phyloP scores from a whole-genome alignment of 35 echinoderm and acorn worm genomes.

The Ophiothrix spiculata region DNA sequence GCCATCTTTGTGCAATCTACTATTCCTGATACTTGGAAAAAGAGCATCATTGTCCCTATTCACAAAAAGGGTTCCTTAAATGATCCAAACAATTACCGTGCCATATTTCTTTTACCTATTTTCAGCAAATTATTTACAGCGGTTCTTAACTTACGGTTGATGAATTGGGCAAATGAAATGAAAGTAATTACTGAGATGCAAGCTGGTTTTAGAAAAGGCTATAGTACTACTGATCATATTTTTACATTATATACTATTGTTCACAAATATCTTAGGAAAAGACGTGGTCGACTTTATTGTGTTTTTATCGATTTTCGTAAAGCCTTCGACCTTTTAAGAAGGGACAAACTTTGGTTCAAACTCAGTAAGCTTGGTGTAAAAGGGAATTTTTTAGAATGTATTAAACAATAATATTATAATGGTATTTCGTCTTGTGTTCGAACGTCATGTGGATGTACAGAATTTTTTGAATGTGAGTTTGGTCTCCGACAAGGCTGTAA shows the following conservation, averaged over 20 bases:
- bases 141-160: not conserved
- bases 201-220: constrained; percentile 12
- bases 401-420: no score
- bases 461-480: no score
- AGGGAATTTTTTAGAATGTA: no score
- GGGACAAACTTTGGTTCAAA: no score
- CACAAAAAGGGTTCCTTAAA: not conserved
- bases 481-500: no score
- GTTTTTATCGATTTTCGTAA: constrained; percentile 30
- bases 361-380: no score
- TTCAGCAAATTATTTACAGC: not conserved
- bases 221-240: constrained; percentile 10
- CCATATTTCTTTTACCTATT: not conserved
- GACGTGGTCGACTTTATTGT: constrained; percentile 23
- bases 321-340: not conserved
- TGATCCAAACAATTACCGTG: not conserved
- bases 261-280: constrained; percentile 13
- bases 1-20: not conserved
- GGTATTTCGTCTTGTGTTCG: no score
- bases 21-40: not conserved
- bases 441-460: no score
- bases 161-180: not conserved
- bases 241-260: constrained; percentile 1
- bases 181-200: not conserved
- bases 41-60: not conserved